Evolutionary conservation across 2,888 invertebrate genomes (phyloP), one percentile per base, ranked within the genome.

Genomic region (Melanostoma mellinum): DNA sequence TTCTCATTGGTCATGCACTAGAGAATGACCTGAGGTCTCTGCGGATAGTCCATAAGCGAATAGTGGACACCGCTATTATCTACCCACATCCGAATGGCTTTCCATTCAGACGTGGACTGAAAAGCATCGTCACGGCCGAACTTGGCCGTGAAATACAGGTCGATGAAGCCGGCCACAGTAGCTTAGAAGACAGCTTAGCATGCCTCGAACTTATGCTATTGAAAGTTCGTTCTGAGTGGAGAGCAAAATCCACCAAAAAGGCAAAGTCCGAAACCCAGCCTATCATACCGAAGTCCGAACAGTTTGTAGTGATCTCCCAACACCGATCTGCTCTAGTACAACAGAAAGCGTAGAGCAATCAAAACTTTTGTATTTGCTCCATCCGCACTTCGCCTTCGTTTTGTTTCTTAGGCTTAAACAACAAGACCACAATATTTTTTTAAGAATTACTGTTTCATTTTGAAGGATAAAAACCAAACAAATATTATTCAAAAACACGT

Each of bases 1-100:
- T 99, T 73, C 92, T 99, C 3, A 95, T 99, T 80, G 99, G 99
- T 0, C 99, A 99, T 91, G 97, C 96, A 30, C 92, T 99, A 86
- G 98, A 99, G 88, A 98, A 97, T 89, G 99, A 99, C 92, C 92
- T 99, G 71, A 93, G 96, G 20, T 97, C 96, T 0, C 90, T 99
- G 75, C 95, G 95, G 89, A 92, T 99, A 50, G 92, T 98, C 6
- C 99, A 99, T 89, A 92, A 93, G 2, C 94, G 93, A 0, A 95
- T 98, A 6, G 95, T 99, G 71, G 99, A 99, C 89, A 99, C 99
- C 0, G 94, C 97, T 36, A 93, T 97, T 32, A 91, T 96, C 46
- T 99, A 96, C 90, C 98, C 98, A 0, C 98, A 99, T 89, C 93
- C 93, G 75, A 92, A 94, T 86, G 98, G 98, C 0, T 94, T 94